phyloP scores from a whole-genome alignment of 2,888 invertebrate species.

The Coremacera marginata region DNA sequence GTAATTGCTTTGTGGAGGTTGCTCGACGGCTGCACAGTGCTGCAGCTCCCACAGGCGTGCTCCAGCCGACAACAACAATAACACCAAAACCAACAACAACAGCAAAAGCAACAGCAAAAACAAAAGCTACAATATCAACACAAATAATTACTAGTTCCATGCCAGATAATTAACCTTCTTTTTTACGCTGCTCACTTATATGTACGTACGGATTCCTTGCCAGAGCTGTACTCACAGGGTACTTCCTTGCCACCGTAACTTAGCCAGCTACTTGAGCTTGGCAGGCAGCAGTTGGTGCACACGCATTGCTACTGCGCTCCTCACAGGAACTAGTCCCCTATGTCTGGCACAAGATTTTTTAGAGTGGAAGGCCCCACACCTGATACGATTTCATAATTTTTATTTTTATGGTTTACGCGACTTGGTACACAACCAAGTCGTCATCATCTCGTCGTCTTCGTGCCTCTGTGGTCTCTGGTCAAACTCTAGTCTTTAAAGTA shows the following conservation, averaged over 20 bases:
- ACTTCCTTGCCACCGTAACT: not conserved
- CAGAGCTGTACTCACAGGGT: not conserved
- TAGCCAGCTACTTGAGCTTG: not conserved
- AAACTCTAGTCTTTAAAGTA: too few relatives aligned
- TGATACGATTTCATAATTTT: constrained; percentile 36
- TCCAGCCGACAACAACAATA: not conserved
- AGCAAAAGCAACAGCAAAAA: not conserved
- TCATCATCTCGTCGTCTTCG: not conserved
- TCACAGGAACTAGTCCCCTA: not conserved
- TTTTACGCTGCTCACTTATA: constrained; percentile 21
- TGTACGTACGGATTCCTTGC: not conserved
- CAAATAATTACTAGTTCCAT: constrained; percentile 34
- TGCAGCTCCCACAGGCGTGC: not conserved
- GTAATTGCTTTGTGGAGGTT: constrained; percentile 20
- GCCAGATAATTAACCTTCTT: constrained; percentile 34
- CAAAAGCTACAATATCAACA: not conserved
- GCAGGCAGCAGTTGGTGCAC: constrained; percentile 1
- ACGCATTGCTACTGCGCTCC: not conserved
- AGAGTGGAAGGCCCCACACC: constrained; percentile 10
- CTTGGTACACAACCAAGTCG: constrained; percentile 8
- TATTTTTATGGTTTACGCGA: constrained; percentile 32
- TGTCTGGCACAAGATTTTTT: not conserved
- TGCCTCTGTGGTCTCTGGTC: constrained; percentile 1
- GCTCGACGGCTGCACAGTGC: not conserved
- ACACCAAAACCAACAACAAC: not conserved